Percentiles rank a stretch among this genome's conserved stretches.
phyloP scores from a whole-genome alignment of 2,888 invertebrate genomes.

The Cataglyphis livida region DNA sequence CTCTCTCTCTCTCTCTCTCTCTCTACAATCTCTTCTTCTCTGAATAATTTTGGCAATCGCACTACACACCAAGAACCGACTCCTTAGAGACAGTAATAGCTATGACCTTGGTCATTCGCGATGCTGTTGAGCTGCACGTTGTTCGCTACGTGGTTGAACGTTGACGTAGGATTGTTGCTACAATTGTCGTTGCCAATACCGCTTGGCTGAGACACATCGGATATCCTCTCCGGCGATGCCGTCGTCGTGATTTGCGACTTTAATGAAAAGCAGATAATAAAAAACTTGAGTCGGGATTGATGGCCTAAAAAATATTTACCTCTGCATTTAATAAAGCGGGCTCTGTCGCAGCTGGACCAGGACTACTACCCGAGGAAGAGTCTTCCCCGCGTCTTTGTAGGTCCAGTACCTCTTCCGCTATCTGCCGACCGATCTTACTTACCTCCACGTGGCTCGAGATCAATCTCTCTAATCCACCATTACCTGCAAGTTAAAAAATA shows the following conservation, averaged over 20 bases:
- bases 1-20: conserved; percentile 28
- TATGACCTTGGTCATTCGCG: conserved; percentile 86
- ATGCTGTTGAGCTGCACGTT: conserved; percentile 86
- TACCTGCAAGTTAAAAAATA: conserved; percentile 82
- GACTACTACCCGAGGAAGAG: conserved; percentile 85
- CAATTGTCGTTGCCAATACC: conserved; percentile 71
- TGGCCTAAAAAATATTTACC: conserved; percentile 74
- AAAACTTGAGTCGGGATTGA: not conserved
- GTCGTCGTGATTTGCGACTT: conserved; percentile 70
- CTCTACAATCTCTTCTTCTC: conserved; percentile 24
- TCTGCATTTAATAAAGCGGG: conserved; percentile 83
- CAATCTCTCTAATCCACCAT: conserved; percentile 89
- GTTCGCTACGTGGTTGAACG: conserved; percentile 85
- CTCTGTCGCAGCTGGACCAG: conserved; percentile 84
- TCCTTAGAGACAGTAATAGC: conserved; percentile 78
- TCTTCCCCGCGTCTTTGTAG: conserved; percentile 87
- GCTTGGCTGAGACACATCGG: conserved; percentile 73
- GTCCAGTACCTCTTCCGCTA: conserved; percentile 92
- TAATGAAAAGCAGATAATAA: conserved; percentile 14
- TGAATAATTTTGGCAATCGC: conserved; percentile 72
- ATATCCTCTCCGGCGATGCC: conserved; percentile 80
- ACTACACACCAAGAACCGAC: conserved; percentile 74
- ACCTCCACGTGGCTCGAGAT: conserved; percentile 93
- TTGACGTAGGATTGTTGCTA: conserved; percentile 73
- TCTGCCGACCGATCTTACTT: conserved; percentile 94